A percentile compares a stretch with the other conserved stretches of the same genome.
Evolutionary conservation across 1,140 invertebrate genomes (phyloP).

Genomic region (Heliconius himera): DNA sequence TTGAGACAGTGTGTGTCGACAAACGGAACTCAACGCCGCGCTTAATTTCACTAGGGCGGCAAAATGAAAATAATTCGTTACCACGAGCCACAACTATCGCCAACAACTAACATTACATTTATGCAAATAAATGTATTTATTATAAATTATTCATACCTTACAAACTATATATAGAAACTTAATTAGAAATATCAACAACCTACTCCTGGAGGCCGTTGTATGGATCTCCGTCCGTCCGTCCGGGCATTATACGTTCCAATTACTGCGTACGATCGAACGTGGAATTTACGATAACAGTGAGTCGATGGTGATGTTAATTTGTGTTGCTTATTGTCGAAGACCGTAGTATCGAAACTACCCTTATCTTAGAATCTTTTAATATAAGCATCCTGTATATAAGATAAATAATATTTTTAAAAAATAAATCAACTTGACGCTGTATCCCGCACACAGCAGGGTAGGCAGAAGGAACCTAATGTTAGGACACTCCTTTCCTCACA

Average conservation of each 20-base stretch:
- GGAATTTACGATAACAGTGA: constrained; percentile 1
- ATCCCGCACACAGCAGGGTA: too few relatives aligned
- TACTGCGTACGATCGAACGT: constrained; percentile 11
- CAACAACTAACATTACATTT: too few relatives aligned
- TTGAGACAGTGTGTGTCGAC: too few relatives aligned
- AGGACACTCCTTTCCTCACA: too few relatives aligned
- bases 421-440: too few relatives aligned
- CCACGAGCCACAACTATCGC: too few relatives aligned
- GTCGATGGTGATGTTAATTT: constrained; percentile 12
- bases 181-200: constrained; percentile 17
- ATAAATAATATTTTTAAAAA: too few relatives aligned
- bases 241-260: constrained; percentile 20
- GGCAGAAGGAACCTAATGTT: too few relatives aligned
- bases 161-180: not conserved
- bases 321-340: not conserved
- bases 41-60: not conserved
- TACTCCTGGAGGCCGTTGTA: not conserved
- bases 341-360: not conserved
- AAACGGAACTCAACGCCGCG: too few relatives aligned
- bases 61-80: too few relatives aligned
- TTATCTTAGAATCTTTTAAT: not conserved
- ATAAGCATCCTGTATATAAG: not conserved
- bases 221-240: not conserved
- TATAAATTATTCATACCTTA: too few relatives aligned
- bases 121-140: too few relatives aligned